Base-by-base conservation (phyloP, 2,797 vertebrate genomes). In the Gymnocypris eckloni region DNA sequence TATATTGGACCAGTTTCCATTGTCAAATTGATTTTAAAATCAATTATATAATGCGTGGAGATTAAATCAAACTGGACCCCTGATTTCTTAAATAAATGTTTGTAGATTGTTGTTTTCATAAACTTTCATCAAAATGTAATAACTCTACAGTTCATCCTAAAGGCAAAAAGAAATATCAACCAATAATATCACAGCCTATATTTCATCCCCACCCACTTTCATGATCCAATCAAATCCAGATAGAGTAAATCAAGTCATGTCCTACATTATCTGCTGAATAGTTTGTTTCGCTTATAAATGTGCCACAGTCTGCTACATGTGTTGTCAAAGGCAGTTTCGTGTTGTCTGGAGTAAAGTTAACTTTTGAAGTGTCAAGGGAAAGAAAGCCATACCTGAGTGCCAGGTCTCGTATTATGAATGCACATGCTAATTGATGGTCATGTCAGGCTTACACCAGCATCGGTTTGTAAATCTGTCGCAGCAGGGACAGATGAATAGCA, bases 391-490 rank as follows among this genome's bases (percentile, higher is more conserved):
- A 77, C 88, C 81, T 50, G 66, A 37, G 79, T 66, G 79, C 88
- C 72, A 79, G 25, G 84, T 88, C 83, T 91, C 87, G 80, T 92
- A 93, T 94, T 92, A 90, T 91, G 85, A 91, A 90, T 54, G 87
- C 92, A 92, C 90, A 81, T 87, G 69, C 59, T 94, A 91, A 94
- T 92, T 91, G 94, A 95, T 93, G 91, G 92, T 89, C 84, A 85
- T 90, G 93, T 94, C 94, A 93, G 89, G 71, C 91, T 91, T 91
- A 94, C 88, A 87, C 92, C 92, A 93, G 91, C 93, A 92, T 90
- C 88, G 92, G 93, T 93, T 92, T 94, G 93, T 95, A 95, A 95
- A 95, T 95, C 92, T 93, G 93, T 93, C 93, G 28, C 87, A 28
- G 89, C 86, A 88, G 90, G 81, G 87, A 82, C 87, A 43, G 92